Percentiles rank a stretch among this genome's conserved stretches.
Conservation (phyloP, 2,888 invertebrate species). For the Leucozona laternaria region DNA sequence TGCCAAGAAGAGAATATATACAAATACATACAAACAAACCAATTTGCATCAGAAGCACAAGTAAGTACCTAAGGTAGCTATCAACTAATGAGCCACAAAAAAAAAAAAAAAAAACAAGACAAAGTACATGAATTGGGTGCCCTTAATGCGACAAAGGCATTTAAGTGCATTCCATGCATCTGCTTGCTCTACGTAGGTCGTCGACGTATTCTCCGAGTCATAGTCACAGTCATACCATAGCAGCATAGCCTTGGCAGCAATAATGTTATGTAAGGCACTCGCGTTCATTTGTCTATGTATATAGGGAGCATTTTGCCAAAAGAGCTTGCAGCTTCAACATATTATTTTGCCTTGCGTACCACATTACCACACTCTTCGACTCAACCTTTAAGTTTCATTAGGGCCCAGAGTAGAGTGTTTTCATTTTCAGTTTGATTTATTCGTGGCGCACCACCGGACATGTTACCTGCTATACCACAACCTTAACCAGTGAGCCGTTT, state of each 20-base stretch:
- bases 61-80: conserved; percentile 13
- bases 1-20: conserved; percentile 32
- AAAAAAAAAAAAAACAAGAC: conserved; percentile 23
- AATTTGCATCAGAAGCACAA: conserved; percentile 20
- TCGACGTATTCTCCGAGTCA: background rate
- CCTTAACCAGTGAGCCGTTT: conserved; percentile 63
- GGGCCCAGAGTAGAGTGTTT: conserved; percentile 39
- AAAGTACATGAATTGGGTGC: conserved; percentile 67
- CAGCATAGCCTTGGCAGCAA: conserved; percentile 49
- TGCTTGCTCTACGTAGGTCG: background rate
- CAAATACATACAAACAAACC: conserved; percentile 40
- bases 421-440: conserved; percentile 67
- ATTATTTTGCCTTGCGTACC: conserved; percentile 5
- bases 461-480: conserved; percentile 41
- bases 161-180: conserved; percentile 49
- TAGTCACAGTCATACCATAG: background rate
- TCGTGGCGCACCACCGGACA: conserved; percentile 64
- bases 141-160: conserved; percentile 72
- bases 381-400: conserved; percentile 19
- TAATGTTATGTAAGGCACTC: conserved; percentile 50
- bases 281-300: conserved; percentile 49
- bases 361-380: conserved; percentile 9
- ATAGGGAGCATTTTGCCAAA: conserved; percentile 58
- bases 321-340: conserved; percentile 14
- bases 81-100: conserved; percentile 67